Evolutionary conservation across 2,113 vertebrate species (phyloP).

Genomic region (Cephalopholis sonnerati): DNA sequence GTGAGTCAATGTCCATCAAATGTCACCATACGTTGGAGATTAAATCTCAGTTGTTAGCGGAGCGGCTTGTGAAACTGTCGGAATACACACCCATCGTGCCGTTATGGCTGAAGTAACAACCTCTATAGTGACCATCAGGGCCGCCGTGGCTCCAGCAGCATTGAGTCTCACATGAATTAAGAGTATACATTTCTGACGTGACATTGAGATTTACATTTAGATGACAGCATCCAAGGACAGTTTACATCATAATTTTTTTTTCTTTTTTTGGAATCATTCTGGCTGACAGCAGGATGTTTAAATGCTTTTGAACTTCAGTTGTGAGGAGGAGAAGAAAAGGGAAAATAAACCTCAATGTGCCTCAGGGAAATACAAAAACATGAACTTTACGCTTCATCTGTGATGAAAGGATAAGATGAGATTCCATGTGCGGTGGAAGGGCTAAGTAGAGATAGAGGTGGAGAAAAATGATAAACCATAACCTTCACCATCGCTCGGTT

Average conservation of each 20-base stretch:
- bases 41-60: not conserved
- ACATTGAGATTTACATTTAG: constrained; percentile 58
- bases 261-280: constrained; percentile 10
- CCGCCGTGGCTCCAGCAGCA: constrained; percentile 22
- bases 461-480: constrained; percentile 3
- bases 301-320: constrained; percentile 25
- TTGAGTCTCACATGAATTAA: constrained; percentile 22
- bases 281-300: constrained; percentile 27
- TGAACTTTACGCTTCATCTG: constrained; percentile 28
- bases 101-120: constrained; percentile 6
- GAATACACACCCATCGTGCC: not conserved
- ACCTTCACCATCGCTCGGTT: constrained; percentile 1
- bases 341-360: constrained; percentile 31
- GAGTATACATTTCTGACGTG: constrained; percentile 1
- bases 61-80: not conserved
- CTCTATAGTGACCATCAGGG: constrained; percentile 14
- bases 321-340: constrained; percentile 4
- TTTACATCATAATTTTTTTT: constrained; percentile 4
- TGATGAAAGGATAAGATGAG: constrained; percentile 42
- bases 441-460: constrained; percentile 12
- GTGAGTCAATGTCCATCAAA: constrained; percentile 7
- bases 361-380: constrained; percentile 33
- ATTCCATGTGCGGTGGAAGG: not conserved
- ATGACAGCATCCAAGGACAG: constrained; percentile 45
- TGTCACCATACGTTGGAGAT: not conserved